phyloP scores from a whole-genome alignment of 2,888 invertebrate genomes.

The Napeogenes inachia region DNA sequence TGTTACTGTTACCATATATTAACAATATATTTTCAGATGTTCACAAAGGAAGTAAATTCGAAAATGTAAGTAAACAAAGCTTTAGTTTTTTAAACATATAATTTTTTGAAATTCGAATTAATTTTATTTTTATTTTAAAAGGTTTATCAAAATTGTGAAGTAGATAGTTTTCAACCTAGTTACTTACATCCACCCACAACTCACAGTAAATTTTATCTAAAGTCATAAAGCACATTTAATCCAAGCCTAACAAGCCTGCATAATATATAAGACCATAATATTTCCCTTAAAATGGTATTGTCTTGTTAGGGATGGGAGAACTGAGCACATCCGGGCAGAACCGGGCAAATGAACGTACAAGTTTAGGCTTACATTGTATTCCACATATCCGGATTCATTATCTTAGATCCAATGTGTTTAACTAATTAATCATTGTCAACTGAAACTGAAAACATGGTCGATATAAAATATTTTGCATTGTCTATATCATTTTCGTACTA shows the following conservation, averaged over 20 bases:
- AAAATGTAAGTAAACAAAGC: slow-evolving; percentile 26
- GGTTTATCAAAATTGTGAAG: not conserved
- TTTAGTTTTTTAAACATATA: not conserved
- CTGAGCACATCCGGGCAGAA: slow-evolving; percentile 22
- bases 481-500: too few relatives aligned
- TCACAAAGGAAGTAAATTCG: slow-evolving; percentile 30
- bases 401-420: slow-evolving; percentile 2
- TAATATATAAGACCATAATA: slow-evolving; percentile 21
- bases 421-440: not conserved
- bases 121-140: not conserved
- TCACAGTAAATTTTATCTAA: slow-evolving; percentile 4
- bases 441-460: too few relatives aligned
- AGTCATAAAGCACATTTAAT: slow-evolving; percentile 8
- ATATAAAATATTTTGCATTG: too few relatives aligned
- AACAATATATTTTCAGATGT: slow-evolving; percentile 22
- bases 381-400: slow-evolving; percentile 8
- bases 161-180: not conserved
- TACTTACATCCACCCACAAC: not conserved
- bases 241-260: slow-evolving; percentile 14
- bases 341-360: slow-evolving; percentile 20
- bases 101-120: not conserved
- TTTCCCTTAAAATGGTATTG: slow-evolving; percentile 22
- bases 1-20: too few relatives aligned
- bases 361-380: slow-evolving; percentile 16
- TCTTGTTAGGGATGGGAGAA: slow-evolving; percentile 16